Conservation (phyloP, 2,888 invertebrate genomes). For the Macrophya alboannulata region DNA sequence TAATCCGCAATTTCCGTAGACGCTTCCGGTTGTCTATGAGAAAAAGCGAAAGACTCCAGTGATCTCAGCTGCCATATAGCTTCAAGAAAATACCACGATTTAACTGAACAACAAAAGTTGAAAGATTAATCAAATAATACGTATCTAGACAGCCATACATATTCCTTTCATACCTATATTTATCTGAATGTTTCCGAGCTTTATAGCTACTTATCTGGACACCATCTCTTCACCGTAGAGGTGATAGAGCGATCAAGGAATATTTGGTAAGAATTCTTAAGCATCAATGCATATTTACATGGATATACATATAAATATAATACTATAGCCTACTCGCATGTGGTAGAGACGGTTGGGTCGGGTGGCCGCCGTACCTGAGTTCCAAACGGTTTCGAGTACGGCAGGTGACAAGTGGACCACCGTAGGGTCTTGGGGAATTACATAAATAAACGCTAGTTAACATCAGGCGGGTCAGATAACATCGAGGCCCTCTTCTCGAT, state of each 20-base stretch:
- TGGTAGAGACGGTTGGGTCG: slow-evolving; percentile 44
- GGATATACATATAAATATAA: background rate
- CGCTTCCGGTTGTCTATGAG: slow-evolving; percentile 2
- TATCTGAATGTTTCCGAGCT: slow-evolving; percentile 12
- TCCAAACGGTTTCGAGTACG: slow-evolving; percentile 51
- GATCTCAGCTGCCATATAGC: slow-evolving; percentile 17
- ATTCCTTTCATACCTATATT: no score
- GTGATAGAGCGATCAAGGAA: slow-evolving; percentile 1
- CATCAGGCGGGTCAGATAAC: slow-evolving; percentile 64
- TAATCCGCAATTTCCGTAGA: slow-evolving; percentile 31
- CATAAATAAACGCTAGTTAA: slow-evolving; percentile 69
- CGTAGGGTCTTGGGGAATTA: slow-evolving; percentile 68
- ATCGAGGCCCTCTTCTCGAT: slow-evolving; percentile 59
- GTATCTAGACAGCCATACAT: background rate
- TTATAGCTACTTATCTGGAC: slow-evolving; percentile 12
- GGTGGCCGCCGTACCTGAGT: slow-evolving; percentile 44
- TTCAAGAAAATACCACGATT: background rate
- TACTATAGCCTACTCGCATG: background rate
- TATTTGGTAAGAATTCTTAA: slow-evolving; percentile 1
- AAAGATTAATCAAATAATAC: slow-evolving; percentile 10
- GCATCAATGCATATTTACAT: slow-evolving; percentile 13
- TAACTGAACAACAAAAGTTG: background rate
- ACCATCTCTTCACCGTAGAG: slow-evolving; percentile 1
- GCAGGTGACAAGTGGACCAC: slow-evolving; percentile 66
- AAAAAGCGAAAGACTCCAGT: background rate